phyloP scores from a whole-genome alignment of 2,888 invertebrate species.

The Polyommatus iphigenia region DNA sequence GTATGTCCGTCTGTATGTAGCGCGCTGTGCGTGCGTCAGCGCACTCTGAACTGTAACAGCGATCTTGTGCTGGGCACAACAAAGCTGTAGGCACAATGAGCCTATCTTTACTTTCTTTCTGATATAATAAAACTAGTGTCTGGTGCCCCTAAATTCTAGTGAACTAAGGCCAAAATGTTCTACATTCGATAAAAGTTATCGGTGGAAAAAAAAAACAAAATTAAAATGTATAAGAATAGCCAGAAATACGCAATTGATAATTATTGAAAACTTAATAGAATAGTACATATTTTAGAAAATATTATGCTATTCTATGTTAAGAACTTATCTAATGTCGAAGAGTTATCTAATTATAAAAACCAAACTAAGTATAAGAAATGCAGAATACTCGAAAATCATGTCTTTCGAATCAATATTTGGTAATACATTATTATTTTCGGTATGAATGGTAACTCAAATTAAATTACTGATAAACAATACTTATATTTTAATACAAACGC shows the following conservation, averaged over 20 bases:
- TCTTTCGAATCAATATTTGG: too few relatives aligned
- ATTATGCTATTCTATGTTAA: too few relatives aligned
- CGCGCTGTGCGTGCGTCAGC: conserved; percentile 16
- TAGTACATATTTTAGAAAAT: too few relatives aligned
- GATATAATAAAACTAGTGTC: not conserved
- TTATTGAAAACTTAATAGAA: too few relatives aligned
- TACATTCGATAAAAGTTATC: not conserved
- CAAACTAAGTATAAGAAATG: too few relatives aligned
- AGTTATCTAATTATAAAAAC: too few relatives aligned
- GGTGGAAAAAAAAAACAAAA: not conserved
- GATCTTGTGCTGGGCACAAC: not conserved
- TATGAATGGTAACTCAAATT: not conserved
- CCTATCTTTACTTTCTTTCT: not conserved
- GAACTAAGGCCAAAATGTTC: not conserved
- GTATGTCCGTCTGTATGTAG: not conserved
- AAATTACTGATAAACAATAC: not conserved
- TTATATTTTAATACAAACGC: not conserved
- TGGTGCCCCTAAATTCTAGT: not conserved
- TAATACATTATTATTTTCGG: too few relatives aligned
- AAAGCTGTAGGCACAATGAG: not conserved
- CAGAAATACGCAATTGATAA: too few relatives aligned
- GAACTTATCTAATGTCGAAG: too few relatives aligned
- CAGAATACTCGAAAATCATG: too few relatives aligned
- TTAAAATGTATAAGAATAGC: not conserved
- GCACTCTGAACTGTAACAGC: conserved; percentile 8